Conservation (phyloP, 2,113 vertebrate species). For the Platycercus adscitus region DNA sequence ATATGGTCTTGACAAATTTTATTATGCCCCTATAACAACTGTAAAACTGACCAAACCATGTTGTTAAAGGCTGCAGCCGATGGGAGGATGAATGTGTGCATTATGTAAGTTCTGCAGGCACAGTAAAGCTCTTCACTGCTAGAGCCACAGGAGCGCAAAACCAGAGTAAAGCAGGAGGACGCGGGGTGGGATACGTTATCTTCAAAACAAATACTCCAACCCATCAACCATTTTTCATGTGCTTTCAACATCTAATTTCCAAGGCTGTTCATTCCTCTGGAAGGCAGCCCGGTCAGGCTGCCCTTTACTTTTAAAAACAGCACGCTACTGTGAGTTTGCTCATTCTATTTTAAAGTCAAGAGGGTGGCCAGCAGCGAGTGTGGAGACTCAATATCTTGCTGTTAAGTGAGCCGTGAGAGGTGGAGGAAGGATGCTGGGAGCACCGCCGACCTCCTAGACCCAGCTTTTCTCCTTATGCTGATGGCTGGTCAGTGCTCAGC, state of each 20-base stretch:
- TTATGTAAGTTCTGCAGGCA: background rate
- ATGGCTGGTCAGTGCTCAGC: background rate
- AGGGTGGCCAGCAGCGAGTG: rapidly evolving
- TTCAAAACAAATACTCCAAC: background rate
- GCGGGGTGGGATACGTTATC: rapidly evolving
- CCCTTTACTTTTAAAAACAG: background rate
- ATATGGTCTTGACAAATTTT: background rate
- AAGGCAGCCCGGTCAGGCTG: background rate
- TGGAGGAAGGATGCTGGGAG: background rate
- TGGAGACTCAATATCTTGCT: rapidly evolving
- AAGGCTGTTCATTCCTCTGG: background rate
- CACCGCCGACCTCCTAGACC: rapidly evolving
- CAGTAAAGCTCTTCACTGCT: background rate
- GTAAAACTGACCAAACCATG: background rate
- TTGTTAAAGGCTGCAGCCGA: background rate
- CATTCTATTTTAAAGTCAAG: background rate
- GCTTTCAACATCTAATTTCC: background rate
- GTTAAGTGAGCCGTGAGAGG: rapidly evolving
- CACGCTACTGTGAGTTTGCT: rapidly evolving
- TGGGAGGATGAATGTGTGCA: background rate
- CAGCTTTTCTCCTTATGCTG: rapidly evolving
- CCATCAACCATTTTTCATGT: background rate
- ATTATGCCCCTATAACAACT: background rate
- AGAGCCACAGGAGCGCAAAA: background rate
- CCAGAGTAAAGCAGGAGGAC: background rate